Evolutionary conservation across 2,797 vertebrate genomes (phyloP), one percentile per base, ranked within the genome.

Genomic region (Lithobates sylvaticus): DNA sequence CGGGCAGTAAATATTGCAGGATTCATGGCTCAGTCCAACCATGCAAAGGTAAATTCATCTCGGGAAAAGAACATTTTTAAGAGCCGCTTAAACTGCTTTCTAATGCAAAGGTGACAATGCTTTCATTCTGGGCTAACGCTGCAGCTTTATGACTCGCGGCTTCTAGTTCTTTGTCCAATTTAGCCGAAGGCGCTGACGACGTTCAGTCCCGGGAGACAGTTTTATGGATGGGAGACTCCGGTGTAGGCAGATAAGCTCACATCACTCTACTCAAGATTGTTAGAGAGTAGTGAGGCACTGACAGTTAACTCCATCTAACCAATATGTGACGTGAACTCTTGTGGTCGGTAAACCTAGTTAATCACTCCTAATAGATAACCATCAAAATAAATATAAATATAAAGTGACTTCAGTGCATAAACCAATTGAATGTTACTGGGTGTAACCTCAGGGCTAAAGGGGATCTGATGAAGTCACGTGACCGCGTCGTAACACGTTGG

Each of bases 151-250:
- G 89, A 89, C 88, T 92, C 91, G 34, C 69, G 79, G 88, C 89
- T 92, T 93, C 92, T 92, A 92, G 91, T 93, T 93, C 94, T 94
- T 91, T 90, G 88, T 85, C 89, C 90, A 91, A 89, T 93, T 93
- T 93, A 93, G 89, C 82, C 90, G 83, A 88, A 91, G 89, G 92
- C 87, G 85, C 78, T 42, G 77, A 87, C 83, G 91, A 79, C 83
- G 44, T 67, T 89, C 88, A 88, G 86, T 88, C 90, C 89, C 89
- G 71, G 83, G 90, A 93, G 89, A 91, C 88, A 72, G 83, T 90
- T 93, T 92, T 90, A 88, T 85, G 88, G 50, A 76, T 84, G 29
- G 36, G 84, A 79, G 71, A 64, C 77, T 88, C 76, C 50, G 64
- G 78, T 68, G 71, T 72, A 85, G 84, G 80, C 78, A 74, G 78